A percentile compares a stretch with the other conserved stretches of the same genome.
phyloP scores from a whole-genome alignment of 2,797 vertebrate genomes.

The Ibycter americanus region DNA sequence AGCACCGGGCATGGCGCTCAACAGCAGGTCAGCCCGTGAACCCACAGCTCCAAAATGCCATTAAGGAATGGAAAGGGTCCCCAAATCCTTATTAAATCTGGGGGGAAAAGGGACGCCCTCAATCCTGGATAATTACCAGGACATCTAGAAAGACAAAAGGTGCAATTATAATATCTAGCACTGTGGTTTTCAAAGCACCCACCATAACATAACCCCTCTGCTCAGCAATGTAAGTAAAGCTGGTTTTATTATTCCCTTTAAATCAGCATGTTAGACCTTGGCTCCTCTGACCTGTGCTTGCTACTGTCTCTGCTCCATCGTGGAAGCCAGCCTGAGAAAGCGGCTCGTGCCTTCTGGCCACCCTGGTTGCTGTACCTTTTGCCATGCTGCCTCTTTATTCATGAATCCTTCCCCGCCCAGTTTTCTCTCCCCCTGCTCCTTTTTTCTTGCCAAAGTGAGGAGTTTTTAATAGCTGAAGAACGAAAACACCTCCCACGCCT shows the following conservation, averaged over 20 bases:
- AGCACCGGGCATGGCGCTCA: fast-evolving
- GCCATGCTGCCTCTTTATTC: slow-evolving; percentile 3
- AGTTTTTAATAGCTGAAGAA: slow-evolving; percentile 66
- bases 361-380: neutral
- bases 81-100: neutral
- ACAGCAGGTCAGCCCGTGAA: neutral
- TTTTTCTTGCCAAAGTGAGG: slow-evolving; percentile 22
- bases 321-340: neutral
- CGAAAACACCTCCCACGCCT: slow-evolving; percentile 52
- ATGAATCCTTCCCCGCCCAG: slow-evolving; percentile 1
- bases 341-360: neutral
- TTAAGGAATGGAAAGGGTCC: neutral
- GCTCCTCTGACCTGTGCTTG: neutral
- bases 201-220: neutral
- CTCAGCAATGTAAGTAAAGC: neutral
- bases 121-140: neutral
- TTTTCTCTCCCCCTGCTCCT: neutral
- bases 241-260: neutral
- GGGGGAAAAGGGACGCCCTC: neutral
- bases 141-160: neutral
- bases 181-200: neutral
- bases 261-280: neutral
- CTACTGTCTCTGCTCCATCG: neutral
- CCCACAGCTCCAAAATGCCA: neutral
- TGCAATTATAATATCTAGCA: neutral